phyloP scores from a whole-genome alignment of 2,113 vertebrate species.

The Menidia beryllina region DNA sequence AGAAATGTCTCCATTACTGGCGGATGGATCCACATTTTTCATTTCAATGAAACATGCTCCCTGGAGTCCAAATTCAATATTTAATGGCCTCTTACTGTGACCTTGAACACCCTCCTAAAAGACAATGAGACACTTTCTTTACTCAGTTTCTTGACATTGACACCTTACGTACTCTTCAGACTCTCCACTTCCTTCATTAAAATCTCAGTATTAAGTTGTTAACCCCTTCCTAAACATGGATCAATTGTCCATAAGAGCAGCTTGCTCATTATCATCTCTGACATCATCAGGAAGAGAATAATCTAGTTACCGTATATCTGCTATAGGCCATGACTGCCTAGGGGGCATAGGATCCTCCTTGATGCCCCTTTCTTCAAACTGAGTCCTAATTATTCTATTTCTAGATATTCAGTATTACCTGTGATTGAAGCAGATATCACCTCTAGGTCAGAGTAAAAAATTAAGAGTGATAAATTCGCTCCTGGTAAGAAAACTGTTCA shows the following conservation, averaged over 20 bases:
- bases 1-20: conserved; percentile 50
- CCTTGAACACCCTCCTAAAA: conserved; percentile 61
- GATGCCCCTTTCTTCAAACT: no score
- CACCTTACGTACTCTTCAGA: not conserved
- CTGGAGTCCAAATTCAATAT: conserved; percentile 72
- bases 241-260: not conserved
- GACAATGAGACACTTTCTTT: conserved; percentile 51
- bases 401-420: no score
- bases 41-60: conserved; percentile 72
- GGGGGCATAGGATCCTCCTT: no score
- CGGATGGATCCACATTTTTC: conserved; percentile 66
- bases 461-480: no score
- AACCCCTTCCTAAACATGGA: not conserved
- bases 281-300: not conserved
- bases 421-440: no score
- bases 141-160: conserved; percentile 23
- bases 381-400: no score
- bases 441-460: no score
- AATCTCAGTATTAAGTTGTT: not conserved
- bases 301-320: not conserved
- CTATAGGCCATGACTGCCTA: no score
- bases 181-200: not conserved
- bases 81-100: conserved; percentile 67
- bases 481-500: no score
- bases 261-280: not conserved